These are phyloP conservation scores for Ametastegia equiseti DNA, from an alignment of 2,888 invertebrate genomes.

Conservation along the genomic window DNA sequence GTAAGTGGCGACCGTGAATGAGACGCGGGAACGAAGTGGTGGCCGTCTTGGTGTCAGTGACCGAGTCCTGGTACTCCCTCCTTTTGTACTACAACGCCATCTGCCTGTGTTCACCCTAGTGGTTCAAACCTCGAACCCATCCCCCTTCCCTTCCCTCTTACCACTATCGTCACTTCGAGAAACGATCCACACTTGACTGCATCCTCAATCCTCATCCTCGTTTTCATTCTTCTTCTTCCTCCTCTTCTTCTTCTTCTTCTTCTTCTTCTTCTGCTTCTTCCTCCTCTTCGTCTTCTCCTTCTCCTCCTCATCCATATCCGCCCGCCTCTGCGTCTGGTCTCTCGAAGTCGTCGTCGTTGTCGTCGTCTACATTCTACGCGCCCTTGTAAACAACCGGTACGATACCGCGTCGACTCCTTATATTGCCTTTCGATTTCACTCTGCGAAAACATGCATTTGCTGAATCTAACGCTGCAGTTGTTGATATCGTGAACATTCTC, in stretches of 20 bases:
- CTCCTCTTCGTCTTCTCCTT: no score
- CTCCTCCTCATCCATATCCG: no score
- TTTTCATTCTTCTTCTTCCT: background rate
- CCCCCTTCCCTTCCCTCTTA: background rate
- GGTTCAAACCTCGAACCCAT: conserved; percentile 13
- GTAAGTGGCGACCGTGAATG: conserved; percentile 69
- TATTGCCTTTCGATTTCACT: conserved; percentile 30
- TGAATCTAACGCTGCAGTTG: background rate
- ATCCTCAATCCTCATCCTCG: background rate
- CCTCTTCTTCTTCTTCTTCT: background rate
- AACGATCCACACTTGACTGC: conserved; percentile 34
- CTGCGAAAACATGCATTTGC: conserved; percentile 14
- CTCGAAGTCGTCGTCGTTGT: no score
- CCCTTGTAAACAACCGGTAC: conserved; percentile 23
- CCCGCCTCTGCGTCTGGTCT: background rate
- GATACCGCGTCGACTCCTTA: background rate
- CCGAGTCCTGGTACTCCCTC: conserved; percentile 73
- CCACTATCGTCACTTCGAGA: conserved; percentile 16
- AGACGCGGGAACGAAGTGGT: conserved; percentile 61
- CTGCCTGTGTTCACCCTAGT: conserved; percentile 5
- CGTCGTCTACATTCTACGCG: background rate
- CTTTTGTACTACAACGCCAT: conserved; percentile 44
- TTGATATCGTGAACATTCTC: background rate
- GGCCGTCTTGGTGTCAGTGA: conserved; percentile 74
- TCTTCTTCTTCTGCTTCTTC: background rate